Base-by-base conservation (phyloP, 2,888 invertebrate species). In the Nudaria mundana region DNA sequence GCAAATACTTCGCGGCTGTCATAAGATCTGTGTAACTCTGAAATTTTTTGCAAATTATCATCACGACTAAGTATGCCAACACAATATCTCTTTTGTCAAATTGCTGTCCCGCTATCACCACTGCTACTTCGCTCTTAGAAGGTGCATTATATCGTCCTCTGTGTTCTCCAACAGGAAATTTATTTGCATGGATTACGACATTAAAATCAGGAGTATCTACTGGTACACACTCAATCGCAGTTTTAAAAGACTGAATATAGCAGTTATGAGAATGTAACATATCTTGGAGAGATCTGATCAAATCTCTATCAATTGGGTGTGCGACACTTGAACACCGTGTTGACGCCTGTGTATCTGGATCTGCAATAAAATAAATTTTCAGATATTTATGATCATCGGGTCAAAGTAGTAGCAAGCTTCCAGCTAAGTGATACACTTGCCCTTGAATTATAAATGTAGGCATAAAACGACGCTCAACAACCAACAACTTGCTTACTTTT, bases 61-160 rank as follows among this genome's bases (percentile, higher is more conserved):
- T 56, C 52, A 40, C 52, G 54, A 41, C 51, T 52, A 22, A 39
- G 52, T n/a, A n/a, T n/a, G n/a, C n/a, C 30, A 57, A 43, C 3
- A 54, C 47, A 44, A 60, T 60, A 52, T 57, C 56, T 44, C 57
- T 47, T 38, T 45, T 51, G 33, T 52, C 56, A 47, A 56, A 57
- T 47, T 57, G 49, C 44, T 60, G 45, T 35, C 52, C 20, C 5
- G 20, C 20, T 20, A 20, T 20, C 20, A 59, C 55, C 26, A 56
- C 49, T 44, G 54, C 56, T 46, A 56, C 56, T 51, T 60, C 51
- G 52, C 46, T 50, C 40, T 48, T 50, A 29, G 52, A 47, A n/a
- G n/a, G n/a, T 22, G 47, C 53, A 52, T 60, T 57, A 14, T 48
- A 54, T 41, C 55, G 51, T 29, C 56, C 54, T 44, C 47, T 38